Base-by-base conservation (phyloP, 2,888 invertebrate genomes). In the Tuta absoluta region DNA sequence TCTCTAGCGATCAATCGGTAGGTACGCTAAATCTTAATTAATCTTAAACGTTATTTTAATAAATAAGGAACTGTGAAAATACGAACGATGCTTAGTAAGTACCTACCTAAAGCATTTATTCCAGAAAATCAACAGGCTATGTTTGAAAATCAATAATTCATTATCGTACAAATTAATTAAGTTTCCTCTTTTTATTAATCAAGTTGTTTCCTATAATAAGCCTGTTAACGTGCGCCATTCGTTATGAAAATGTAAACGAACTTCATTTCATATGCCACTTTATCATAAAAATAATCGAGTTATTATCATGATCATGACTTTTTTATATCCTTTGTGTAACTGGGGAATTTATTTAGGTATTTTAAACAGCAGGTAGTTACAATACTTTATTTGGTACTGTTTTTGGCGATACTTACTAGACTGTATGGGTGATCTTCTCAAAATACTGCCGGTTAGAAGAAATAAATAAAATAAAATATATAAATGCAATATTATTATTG, bases 171-270 rank as follows among this genome's bases (percentile, higher is more conserved):
- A 33, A 33, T 41, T 3, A n/a, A 41, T 12, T 41, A n/a, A 14
- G n/a, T 41, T 41, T 41, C n/a, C 41, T 41, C 14, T 41, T 41
- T n/a, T 41, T 41, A 41, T 41, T 8, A 33, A 33, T 33, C 1
- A 33, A 33, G 7, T 41, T 38, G 8, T 41, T 3, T 14, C 67
- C 75, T 68, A 80, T 85, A 86, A 85, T 86, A 81, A 84, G 82
- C 74, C 82, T 80, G 81, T 86, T 84, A 79, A 86, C 84, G 85
- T 85, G 79, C 84, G 72, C 78, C 78, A 80, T 82, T 76, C 77
- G 78, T 81, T 79, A 81, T 80, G 76, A 72, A 75, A 80, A 84
- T 79, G 79, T 78, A 80, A 80, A 80, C 53, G 80, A 78, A 76
- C 76, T 68, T 48, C 70, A 78, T 79, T 79, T 77, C 83, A 80